phyloP scores from a whole-genome alignment of 2,888 invertebrate genomes.

The Cosmia pyralina region DNA sequence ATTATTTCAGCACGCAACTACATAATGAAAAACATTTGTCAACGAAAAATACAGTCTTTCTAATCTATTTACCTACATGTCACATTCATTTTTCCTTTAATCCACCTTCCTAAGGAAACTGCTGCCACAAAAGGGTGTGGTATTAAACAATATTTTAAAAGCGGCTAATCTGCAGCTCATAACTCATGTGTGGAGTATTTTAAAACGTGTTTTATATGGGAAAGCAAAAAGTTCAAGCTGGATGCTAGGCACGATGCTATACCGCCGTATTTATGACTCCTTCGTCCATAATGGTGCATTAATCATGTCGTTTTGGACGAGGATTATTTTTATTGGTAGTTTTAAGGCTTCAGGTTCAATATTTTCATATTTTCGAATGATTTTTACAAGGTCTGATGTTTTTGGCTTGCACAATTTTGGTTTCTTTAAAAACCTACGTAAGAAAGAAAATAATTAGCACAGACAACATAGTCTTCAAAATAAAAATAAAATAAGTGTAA shows the following conservation, averaged over 20 bases:
- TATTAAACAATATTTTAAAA: slow-evolving; percentile 62
- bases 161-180: slow-evolving; percentile 58
- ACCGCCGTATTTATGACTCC: slow-evolving; percentile 43
- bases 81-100: slow-evolving; percentile 19
- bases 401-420: not conserved
- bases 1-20: not conserved
- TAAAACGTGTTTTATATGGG: slow-evolving; percentile 52
- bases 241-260: slow-evolving; percentile 26
- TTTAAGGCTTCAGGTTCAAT: slow-evolving; percentile 15
- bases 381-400: not conserved
- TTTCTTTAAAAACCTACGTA: not conserved
- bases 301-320: slow-evolving; percentile 45
- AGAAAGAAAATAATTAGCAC: no score
- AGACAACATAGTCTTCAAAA: no score
- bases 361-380: slow-evolving; percentile 12
- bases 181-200: slow-evolving; percentile 56
- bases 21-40: slow-evolving; percentile 7
- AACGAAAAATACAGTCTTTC: not conserved
- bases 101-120: slow-evolving; percentile 31
- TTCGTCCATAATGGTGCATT: slow-evolving; percentile 56
- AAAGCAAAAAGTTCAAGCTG: slow-evolving; percentile 58
- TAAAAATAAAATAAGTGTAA: no score
- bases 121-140: slow-evolving; percentile 40
- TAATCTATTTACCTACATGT: not conserved
- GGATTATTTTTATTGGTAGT: slow-evolving; percentile 47